phyloP scores from a whole-genome alignment of 2,113 vertebrate species.

The Lynx canadensis region DNA sequence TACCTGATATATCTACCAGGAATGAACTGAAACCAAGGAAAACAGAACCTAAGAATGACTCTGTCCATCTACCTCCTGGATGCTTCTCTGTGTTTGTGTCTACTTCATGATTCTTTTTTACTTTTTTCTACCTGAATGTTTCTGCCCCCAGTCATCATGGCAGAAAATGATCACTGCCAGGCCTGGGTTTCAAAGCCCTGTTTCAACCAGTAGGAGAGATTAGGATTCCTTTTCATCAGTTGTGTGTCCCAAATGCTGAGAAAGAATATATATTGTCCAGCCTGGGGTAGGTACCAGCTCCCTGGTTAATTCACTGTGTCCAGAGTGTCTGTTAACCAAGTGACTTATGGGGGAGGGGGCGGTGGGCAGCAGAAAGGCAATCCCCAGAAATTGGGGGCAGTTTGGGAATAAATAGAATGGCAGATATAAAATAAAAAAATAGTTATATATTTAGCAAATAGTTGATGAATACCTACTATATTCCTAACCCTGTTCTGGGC shows the following conservation, averaged over 20 bases:
- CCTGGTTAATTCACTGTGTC: background rate
- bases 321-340: background rate
- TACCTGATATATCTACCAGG: background rate
- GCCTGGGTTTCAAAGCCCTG: background rate
- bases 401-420: background rate
- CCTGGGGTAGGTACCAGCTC: background rate
- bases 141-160: background rate
- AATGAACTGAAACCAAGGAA: background rate
- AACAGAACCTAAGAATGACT: background rate
- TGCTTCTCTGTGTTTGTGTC: background rate
- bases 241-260: background rate
- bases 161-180: background rate
- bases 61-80: background rate
- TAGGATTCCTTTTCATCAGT: background rate
- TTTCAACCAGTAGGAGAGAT: background rate
- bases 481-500: background rate
- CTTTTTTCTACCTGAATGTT: background rate
- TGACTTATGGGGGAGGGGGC: background rate
- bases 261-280: background rate
- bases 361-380: background rate
- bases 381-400: background rate
- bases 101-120: background rate
- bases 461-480: background rate
- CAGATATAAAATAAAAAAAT: background rate
- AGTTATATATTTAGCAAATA: background rate